A percentile compares a stretch with the other conserved stretches of the same genome.
Conservation (phyloP, 1,140 invertebrate species). For the Ptiloglossa arizonensis region DNA sequence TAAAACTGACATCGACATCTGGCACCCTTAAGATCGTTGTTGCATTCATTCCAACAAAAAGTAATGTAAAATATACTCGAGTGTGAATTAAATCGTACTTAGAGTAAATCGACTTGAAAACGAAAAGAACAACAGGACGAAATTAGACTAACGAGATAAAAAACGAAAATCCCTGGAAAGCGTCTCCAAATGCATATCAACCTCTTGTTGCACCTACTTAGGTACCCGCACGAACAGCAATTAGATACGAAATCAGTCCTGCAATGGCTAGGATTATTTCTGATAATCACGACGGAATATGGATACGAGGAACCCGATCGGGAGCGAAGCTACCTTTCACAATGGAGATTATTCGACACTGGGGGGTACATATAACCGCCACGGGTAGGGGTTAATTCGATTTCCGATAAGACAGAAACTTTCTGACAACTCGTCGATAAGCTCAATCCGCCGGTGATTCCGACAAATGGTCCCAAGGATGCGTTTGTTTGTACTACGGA, state of each 20-base stretch:
- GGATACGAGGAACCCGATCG: background rate
- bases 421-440: slow-evolving; percentile 27
- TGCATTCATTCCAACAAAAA: too few species aligned
- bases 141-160: too few species aligned
- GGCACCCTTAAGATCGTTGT: too few species aligned
- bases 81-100: too few species aligned
- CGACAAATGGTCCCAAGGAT: background rate
- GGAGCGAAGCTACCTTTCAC: background rate
- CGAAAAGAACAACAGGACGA: too few species aligned
- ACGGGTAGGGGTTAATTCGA: slow-evolving; percentile 6
- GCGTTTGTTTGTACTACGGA: slow-evolving; percentile 5
- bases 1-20: too few species aligned
- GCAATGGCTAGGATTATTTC: background rate
- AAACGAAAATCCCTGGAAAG: background rate
- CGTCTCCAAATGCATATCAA: background rate
- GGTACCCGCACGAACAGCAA: background rate
- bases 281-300: background rate
- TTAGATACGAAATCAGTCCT: background rate
- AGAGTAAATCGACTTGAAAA: too few species aligned
- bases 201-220: background rate
- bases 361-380: slow-evolving; percentile 9
- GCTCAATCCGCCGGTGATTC: slow-evolving; percentile 1
- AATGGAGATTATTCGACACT: slow-evolving; percentile 38
- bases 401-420: slow-evolving; percentile 38
- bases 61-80: too few species aligned